Conservation (phyloP, 2,888 invertebrate genomes). For the Stenichneumon culpator region DNA sequence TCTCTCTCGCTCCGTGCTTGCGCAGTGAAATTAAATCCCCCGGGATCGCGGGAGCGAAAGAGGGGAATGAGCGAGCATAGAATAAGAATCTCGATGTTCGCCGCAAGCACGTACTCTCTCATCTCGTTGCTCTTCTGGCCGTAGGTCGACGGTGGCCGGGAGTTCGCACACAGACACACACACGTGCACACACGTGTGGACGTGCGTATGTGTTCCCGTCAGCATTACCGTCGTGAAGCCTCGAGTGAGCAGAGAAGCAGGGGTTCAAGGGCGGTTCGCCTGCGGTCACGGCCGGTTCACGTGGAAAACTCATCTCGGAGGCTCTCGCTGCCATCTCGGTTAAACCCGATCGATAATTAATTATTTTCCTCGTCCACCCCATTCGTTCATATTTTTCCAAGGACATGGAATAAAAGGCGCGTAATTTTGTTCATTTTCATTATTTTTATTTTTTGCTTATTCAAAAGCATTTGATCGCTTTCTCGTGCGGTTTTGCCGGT, state of each 20-base stretch:
- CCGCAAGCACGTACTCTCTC: conserved; percentile 46
- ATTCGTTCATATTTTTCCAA: background rate
- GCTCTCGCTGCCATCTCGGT: background rate
- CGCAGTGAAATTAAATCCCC: conserved; percentile 51
- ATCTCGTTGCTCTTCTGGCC: conserved; percentile 36
- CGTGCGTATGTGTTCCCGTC: background rate
- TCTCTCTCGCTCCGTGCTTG: conserved; percentile 24
- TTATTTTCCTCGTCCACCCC: conserved; percentile 8
- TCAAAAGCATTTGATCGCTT: background rate
- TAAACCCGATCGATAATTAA: conserved; percentile 36
- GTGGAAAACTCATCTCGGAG: conserved; percentile 30
- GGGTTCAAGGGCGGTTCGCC: conserved; percentile 44
- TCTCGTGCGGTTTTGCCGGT: conserved; percentile 14
- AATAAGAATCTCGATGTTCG: conserved; percentile 51
- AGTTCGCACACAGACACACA: background rate
- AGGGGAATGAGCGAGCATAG: conserved; percentile 7
- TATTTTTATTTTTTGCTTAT: conserved; percentile 12
- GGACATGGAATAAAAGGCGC: background rate
- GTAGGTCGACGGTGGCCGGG: conserved; percentile 11
- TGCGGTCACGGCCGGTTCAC: conserved; percentile 44
- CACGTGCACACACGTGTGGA: background rate
- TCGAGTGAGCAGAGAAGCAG: conserved; percentile 3
- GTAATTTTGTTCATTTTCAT: background rate
- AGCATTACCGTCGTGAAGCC: conserved; percentile 28
- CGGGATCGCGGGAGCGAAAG: background rate